phyloP scores from a whole-genome alignment of 1,140 invertebrate genomes.

The Alviniconcha marisindica region DNA sequence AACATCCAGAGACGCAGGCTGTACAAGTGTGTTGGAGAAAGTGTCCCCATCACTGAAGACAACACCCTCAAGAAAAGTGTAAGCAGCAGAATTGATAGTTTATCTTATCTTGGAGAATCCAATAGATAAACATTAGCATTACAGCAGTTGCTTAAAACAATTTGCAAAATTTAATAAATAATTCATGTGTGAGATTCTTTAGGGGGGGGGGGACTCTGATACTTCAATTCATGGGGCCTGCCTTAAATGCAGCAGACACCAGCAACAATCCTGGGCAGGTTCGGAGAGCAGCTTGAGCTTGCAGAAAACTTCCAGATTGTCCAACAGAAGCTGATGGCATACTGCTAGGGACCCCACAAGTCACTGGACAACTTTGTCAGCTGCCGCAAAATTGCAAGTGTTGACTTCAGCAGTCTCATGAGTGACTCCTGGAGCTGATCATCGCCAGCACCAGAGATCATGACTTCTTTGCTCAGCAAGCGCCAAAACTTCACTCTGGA shows the following conservation, averaged over 20 bases:
- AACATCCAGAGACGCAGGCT: constrained; percentile 39
- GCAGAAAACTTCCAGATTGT: too few species aligned
- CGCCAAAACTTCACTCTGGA: neutral
- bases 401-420: neutral
- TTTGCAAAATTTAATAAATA: too few species aligned
- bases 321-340: too few species aligned
- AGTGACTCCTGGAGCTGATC: neutral
- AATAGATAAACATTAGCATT: too few species aligned
- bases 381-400: neutral
- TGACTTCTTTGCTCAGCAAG: neutral
- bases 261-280: neutral
- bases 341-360: too few species aligned
- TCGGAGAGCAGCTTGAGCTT: constrained; percentile 16
- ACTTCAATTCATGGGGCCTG: neutral
- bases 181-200: too few species aligned
- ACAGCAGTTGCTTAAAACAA: too few species aligned
- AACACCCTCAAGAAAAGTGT: constrained; percentile 1
- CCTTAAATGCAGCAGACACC: neutral
- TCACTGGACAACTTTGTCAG: too few species aligned
- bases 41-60: constrained; percentile 7
- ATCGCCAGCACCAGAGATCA: neutral
- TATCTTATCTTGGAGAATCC: too few species aligned
- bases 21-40: constrained; percentile 51
- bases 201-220: neutral
- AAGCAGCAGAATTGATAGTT: too few species aligned